A percentile compares a stretch with the other conserved stretches of the same genome.
Evolutionary conservation across 2,888 invertebrate genomes (phyloP).

Genomic region (Emesis furor): DNA sequence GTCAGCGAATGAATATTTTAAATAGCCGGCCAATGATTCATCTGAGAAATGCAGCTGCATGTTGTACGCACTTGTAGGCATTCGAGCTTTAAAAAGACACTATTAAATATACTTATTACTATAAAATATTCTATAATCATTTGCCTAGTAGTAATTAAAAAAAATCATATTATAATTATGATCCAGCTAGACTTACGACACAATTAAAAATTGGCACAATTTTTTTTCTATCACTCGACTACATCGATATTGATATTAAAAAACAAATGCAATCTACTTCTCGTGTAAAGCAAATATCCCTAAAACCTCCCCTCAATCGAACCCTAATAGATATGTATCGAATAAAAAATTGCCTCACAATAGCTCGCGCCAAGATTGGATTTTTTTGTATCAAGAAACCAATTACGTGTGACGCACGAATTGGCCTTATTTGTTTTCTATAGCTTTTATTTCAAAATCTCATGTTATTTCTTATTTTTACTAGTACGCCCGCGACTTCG

Average conservation of each 20-base stretch:
- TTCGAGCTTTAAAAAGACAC: too few relatives aligned
- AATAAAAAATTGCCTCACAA: constrained; percentile 75
- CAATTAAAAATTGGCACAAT: too few relatives aligned
- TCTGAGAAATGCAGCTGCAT: constrained; percentile 76
- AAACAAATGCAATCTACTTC: constrained; percentile 5
- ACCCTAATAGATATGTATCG: constrained; percentile 81
- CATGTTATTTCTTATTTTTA: not conserved
- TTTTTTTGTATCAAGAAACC: constrained; percentile 73
- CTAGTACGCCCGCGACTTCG: too few relatives aligned
- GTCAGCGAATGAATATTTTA: constrained; percentile 86
- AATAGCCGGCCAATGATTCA: constrained; percentile 86
- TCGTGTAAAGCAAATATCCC: constrained; percentile 1
- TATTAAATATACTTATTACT: too few relatives aligned
- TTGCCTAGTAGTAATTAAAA: too few relatives aligned
- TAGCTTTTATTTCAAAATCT: not conserved
- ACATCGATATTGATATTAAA: not conserved
- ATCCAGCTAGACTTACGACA: too few relatives aligned
- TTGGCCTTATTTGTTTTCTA: constrained; percentile 30
- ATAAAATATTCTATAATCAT: too few relatives aligned
- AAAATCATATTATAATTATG: too few relatives aligned
- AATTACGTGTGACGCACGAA: constrained; percentile 19
- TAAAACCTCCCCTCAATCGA: constrained; percentile 69
- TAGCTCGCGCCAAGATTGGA: constrained; percentile 78
- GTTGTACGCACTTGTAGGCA: too few relatives aligned
- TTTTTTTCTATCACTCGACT: not conserved